These are phyloP conservation scores for Lordiphosa mommai DNA, from an alignment of 1,140 invertebrate genomes.

Conservation along the genomic window DNA sequence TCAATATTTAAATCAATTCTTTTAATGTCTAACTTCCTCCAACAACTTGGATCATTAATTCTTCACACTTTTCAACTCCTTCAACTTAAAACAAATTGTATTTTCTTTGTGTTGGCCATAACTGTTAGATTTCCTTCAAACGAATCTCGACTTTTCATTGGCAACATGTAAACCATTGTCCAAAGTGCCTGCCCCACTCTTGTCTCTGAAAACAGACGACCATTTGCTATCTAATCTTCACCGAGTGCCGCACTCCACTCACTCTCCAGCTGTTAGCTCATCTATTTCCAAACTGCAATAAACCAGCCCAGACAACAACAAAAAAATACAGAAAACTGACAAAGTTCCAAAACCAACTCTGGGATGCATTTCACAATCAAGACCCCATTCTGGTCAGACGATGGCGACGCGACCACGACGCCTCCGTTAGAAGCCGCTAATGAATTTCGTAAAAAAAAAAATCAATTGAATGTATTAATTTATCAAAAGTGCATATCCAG, in stretches of 20 bases:
- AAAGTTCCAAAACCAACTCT: conserved; percentile 25
- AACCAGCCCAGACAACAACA: conserved; percentile 18
- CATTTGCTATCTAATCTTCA: conserved; percentile 68
- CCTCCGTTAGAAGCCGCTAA: conserved; percentile 59
- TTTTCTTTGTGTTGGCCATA: conserved; percentile 25
- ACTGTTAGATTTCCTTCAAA: conserved; percentile 4
- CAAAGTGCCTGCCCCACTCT: neutral
- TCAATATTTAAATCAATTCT: no score
- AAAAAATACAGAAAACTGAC: no score
- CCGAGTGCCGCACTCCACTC: conserved; percentile 62
- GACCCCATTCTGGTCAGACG: conserved; percentile 10
- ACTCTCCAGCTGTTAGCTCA: conserved; percentile 74
- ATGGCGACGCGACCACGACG: conserved; percentile 33
- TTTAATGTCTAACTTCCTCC: no score
- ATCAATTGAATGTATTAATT: conserved; percentile 78
- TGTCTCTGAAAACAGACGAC: conserved; percentile 23
- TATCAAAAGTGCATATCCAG: conserved; percentile 64
- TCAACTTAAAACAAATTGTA: conserved; percentile 40
- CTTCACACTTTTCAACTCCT: conserved; percentile 27
- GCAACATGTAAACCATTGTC: conserved; percentile 21
- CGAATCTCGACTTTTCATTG: conserved; percentile 37
- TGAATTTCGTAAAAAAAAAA: conserved; percentile 57
- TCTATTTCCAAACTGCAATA: conserved; percentile 72
- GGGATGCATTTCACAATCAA: conserved; percentile 29
- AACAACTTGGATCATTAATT: neutral